Percentiles rank a stretch among this genome's conserved stretches.
These are phyloP conservation scores for Dryas iulia DNA, from an alignment of 1,140 invertebrate species.

Conservation along the genomic window DNA sequence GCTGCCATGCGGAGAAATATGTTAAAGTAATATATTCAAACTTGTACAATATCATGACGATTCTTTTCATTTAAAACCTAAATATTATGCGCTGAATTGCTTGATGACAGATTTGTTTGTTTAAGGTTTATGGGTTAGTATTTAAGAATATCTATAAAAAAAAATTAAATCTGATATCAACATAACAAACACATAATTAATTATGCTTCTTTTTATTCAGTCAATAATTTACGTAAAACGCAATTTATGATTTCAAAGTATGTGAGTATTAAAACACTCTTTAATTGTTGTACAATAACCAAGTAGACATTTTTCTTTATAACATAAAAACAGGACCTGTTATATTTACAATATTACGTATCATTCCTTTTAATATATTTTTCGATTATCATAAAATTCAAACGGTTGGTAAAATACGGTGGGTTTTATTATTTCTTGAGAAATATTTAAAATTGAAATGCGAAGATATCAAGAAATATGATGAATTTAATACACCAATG, in stretches of 20 bases:
- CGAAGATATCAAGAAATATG: neutral
- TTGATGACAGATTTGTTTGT: no score
- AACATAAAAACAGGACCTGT: no score
- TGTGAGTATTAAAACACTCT: neutral
- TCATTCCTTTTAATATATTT: neutral
- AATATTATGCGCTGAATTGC: no score
- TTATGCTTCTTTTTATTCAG: no score
- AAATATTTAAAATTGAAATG: neutral
- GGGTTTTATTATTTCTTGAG: neutral
- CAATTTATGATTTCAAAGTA: neutral
- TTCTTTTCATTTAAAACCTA: no score
- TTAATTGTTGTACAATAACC: neutral
- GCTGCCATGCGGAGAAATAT: no score
- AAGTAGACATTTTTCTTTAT: neutral
- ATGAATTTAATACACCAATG: conserved; percentile 1
- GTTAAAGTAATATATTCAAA: no score
- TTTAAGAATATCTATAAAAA: no score
- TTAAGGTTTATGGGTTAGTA: no score
- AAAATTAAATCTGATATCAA: no score
- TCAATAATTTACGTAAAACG: neutral
- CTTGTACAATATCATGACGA: no score
- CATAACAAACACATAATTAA: no score
- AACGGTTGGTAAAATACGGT: neutral
- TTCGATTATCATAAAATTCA: conserved; percentile 4
- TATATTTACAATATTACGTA: neutral